phyloP scores from a whole-genome alignment of 1,140 invertebrate genomes.

The Drosophila pandora region DNA sequence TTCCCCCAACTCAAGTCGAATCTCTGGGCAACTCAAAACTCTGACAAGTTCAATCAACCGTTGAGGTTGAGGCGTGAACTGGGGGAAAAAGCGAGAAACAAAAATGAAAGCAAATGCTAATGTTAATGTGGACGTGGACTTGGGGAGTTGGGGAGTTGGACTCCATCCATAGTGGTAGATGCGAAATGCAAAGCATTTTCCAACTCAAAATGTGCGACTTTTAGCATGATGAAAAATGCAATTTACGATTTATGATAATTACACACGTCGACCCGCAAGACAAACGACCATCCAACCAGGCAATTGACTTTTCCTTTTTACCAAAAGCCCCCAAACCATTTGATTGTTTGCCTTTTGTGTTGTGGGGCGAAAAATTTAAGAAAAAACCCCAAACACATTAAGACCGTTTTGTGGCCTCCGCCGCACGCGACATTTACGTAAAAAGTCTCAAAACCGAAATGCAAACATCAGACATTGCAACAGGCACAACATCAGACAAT shows the following conservation, averaged over 20 bases:
- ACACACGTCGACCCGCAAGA: constrained; percentile 62
- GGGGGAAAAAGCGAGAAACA: constrained; percentile 42
- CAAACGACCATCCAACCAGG: constrained; percentile 61
- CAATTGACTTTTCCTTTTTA: constrained; percentile 81
- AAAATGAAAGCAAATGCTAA: constrained; percentile 67
- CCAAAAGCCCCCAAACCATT: constrained; percentile 49
- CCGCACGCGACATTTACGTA: constrained; percentile 78
- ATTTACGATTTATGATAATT: constrained; percentile 80
- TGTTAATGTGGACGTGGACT: constrained; percentile 29
- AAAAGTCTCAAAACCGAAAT: constrained; percentile 30
- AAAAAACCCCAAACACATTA: constrained; percentile 30
- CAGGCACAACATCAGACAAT: constrained; percentile 19
- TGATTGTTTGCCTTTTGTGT: constrained; percentile 50
- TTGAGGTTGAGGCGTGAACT: constrained; percentile 77
- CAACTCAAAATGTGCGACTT: constrained; percentile 74
- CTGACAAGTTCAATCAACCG: constrained; percentile 79
- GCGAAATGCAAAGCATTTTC: constrained; percentile 71
- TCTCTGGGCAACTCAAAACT: constrained; percentile 58
- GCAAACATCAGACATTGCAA: constrained; percentile 20
- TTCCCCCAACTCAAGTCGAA: constrained; percentile 29
- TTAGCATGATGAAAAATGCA: constrained; percentile 74
- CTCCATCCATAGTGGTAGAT: constrained; percentile 19
- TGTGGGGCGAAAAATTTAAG: constrained; percentile 8
- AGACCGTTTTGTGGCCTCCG: constrained; percentile 45
- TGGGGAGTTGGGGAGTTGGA: constrained; percentile 17